phyloP scores from a whole-genome alignment of 2,113 vertebrate genomes.

The Megaptera novaeangliae region DNA sequence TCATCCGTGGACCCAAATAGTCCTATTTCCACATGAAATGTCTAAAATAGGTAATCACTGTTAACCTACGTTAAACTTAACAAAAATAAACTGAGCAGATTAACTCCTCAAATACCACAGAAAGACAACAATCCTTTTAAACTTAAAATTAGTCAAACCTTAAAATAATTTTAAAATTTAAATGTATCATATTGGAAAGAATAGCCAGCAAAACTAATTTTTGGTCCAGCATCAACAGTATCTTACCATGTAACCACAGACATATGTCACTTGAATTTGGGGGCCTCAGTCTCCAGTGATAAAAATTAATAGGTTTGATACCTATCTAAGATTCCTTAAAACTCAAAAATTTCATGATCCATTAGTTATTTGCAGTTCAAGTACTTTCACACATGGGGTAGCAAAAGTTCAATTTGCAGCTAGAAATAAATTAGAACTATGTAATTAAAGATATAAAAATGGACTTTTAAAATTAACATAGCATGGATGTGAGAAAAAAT shows the following conservation, averaged over 20 bases:
- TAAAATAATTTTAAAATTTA: background rate
- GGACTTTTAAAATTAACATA: background rate
- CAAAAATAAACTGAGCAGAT: background rate
- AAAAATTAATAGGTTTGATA: background rate
- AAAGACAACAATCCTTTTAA: background rate
- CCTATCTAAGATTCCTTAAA: background rate
- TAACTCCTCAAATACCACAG: background rate
- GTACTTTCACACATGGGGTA: background rate
- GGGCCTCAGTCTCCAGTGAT: background rate
- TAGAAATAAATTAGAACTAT: background rate
- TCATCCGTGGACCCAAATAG: background rate
- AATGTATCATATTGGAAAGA: background rate
- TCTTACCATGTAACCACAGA: background rate
- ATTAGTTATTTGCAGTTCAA: background rate
- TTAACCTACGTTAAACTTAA: background rate
- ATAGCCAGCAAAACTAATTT: background rate
- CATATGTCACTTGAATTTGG: background rate
- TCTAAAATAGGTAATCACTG: background rate
- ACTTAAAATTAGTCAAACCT: background rate
- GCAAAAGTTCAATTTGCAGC: background rate
- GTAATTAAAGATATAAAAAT: background rate
- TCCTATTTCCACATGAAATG: background rate
- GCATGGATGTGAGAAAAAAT: background rate
- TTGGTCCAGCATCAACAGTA: background rate
- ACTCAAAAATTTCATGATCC: background rate